These are phyloP conservation scores for Enteromius anoplus DNA, from an alignment of 2,797 vertebrate species.

Conservation along the genomic window DNA sequence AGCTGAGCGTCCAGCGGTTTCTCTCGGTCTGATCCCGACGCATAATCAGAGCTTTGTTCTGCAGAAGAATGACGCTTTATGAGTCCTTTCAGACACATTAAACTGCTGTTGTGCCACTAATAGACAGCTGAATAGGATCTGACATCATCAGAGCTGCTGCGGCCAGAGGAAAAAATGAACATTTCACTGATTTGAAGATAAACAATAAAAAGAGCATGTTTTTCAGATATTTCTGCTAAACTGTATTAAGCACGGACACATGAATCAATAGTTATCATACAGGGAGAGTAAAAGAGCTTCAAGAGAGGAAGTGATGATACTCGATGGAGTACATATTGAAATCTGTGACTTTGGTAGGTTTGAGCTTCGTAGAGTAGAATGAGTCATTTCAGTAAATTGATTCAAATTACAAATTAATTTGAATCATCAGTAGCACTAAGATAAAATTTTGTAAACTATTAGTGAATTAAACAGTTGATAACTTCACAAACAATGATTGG, in stretches of 20 bases:
- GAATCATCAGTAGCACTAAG: background rate
- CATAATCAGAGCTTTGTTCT: slow-evolving; percentile 51
- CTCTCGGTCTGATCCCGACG: background rate
- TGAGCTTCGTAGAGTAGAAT: background rate
- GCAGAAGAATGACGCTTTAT: slow-evolving; percentile 41
- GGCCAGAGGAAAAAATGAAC: background rate
- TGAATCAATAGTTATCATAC: background rate
- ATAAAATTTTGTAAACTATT: background rate
- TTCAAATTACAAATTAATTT: background rate
- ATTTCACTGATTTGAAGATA: background rate
- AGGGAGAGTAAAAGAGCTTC: background rate
- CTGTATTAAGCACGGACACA: background rate
- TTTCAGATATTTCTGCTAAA: background rate
- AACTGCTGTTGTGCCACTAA: slow-evolving; percentile 15
- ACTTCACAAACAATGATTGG: background rate
- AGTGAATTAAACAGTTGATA: background rate
- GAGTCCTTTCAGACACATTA: slow-evolving; percentile 3
- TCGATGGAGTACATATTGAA: background rate
- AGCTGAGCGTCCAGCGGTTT: background rate
- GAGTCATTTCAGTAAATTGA: background rate
- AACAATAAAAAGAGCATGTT: background rate
- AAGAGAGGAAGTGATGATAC: background rate
- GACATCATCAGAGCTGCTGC: background rate
- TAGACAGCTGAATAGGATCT: slow-evolving; percentile 10
- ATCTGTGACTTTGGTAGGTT: background rate